A percentile compares a stretch with the other conserved stretches of the same genome.
Evolutionary conservation across 2,888 invertebrate species (phyloP).

Genomic region (Epirrhoe tristata): DNA sequence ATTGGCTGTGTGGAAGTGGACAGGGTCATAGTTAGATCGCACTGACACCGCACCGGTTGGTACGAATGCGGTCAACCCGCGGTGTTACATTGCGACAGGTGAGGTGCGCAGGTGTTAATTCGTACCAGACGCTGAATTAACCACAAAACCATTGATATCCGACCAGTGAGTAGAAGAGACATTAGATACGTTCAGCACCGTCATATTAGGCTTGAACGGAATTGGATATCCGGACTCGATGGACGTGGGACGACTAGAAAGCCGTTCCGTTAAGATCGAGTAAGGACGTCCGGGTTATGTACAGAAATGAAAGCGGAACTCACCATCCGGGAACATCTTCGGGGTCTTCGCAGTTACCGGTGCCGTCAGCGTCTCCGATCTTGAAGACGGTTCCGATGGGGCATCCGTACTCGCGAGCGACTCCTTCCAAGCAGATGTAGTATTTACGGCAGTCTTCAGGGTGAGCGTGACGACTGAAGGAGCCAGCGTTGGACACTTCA

Average conservation of each 20-base stretch:
- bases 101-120: conserved; percentile 62
- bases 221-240: conserved; percentile 57
- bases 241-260: conserved; percentile 35
- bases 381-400: conserved; percentile 98
- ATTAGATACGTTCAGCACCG: conserved; percentile 59
- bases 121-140: conserved; percentile 61
- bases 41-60: conserved; percentile 47
- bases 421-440: conserved; percentile 96
- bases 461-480: conserved; percentile 97
- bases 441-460: conserved; percentile 98
- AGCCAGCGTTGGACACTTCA: conserved; percentile 92
- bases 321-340: conserved; percentile 98
- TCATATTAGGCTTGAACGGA: conserved; percentile 70
- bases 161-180: conserved; percentile 69
- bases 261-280: conserved; percentile 36
- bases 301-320: conserved; percentile 70
- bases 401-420: conserved; percentile 97
- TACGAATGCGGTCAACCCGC: conserved; percentile 33
- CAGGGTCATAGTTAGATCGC: conserved; percentile 52
- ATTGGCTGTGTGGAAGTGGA: conserved; percentile 69
- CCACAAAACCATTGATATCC: conserved; percentile 67
- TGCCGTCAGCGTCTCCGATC: conserved; percentile 95
- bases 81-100: conserved; percentile 47
- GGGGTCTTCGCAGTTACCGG: conserved; percentile 97
- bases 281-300: conserved; percentile 46